Evolutionary conservation across 2,113 vertebrate species (phyloP), one percentile per base, ranked within the genome.

Genomic region (Tenrec ecaudatus): DNA sequence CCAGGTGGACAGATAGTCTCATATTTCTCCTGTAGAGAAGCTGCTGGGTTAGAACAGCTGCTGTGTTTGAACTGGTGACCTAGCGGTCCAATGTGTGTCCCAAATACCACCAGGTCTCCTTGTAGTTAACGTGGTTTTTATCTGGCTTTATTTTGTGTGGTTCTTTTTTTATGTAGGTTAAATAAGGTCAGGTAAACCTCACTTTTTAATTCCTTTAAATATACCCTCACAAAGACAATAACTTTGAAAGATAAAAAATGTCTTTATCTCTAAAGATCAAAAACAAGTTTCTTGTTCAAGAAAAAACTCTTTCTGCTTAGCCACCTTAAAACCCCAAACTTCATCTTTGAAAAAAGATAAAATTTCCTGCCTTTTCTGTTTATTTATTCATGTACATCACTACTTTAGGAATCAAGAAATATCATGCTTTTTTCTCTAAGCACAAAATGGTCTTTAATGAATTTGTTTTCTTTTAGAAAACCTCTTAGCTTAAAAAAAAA

Each of bases 181-280:
- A 86, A 66, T 27, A 82, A 60, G 77, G 15, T 27, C 15, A 53
- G 27, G 6, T 31, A 19, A 78, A 47, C 47, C 25, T 16, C 38
- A 43, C 75, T 43, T 88, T 80, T 64, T 23, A 29, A 69, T 92
- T 92, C 76, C 83, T 93, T 36, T 81, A 90, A 60, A 17, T 92
- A 1, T 25, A 60, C 36, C 1, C 12, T 60, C 27, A 43, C 31
- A 68, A 29, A 78, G 7, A 68, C n/a, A 73, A 5, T 71, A 81
- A 78, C 36, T 82, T 40, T 90, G 58, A 88, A 92, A 75, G 19
- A 33, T 14, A 58, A 40, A 84, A 83, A 62, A 53, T 19, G 83
- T 36, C 47, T 11, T n/a, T 20, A 77, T 53, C 47, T 53, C 47
- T 11, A 78, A 27, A 25, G 7, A 40, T 25, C 36, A 23, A 38